Conservation (phyloP, 2,888 invertebrate species). For the Tipula vernalis region DNA sequence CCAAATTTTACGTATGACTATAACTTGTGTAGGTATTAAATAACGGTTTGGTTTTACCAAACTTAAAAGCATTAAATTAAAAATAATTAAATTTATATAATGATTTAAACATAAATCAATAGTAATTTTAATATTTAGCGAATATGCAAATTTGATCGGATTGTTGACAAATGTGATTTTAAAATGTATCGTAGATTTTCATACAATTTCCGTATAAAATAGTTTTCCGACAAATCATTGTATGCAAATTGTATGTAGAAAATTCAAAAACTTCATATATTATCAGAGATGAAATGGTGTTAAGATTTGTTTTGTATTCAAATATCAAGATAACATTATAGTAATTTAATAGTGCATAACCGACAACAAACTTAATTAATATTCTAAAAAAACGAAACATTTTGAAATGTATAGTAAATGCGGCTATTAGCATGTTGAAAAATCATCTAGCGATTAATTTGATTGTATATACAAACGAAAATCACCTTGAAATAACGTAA, state of each 20-base stretch:
- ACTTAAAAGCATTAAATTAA: background rate
- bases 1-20: background rate
- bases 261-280: background rate
- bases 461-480: background rate
- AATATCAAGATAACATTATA: background rate
- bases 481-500: background rate
- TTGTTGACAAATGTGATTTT: background rate
- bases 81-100: background rate
- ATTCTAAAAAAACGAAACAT: background rate
- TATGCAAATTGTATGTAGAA: background rate
- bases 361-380: background rate
- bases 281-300: background rate
- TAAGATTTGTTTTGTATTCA: background rate
- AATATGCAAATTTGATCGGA: background rate
- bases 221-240: background rate
- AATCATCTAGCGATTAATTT: background rate
- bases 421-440: background rate
- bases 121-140: background rate
- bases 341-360: background rate
- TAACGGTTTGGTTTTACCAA: background rate
- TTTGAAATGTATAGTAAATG: background rate
- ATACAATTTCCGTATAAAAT: background rate
- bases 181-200: background rate
- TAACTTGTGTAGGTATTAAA: background rate
- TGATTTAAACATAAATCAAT: background rate